Evolutionary conservation across 1,140 invertebrate genomes (phyloP), one percentile per base, ranked within the genome.

Genomic region (Cheumatopsyche charites): DNA sequence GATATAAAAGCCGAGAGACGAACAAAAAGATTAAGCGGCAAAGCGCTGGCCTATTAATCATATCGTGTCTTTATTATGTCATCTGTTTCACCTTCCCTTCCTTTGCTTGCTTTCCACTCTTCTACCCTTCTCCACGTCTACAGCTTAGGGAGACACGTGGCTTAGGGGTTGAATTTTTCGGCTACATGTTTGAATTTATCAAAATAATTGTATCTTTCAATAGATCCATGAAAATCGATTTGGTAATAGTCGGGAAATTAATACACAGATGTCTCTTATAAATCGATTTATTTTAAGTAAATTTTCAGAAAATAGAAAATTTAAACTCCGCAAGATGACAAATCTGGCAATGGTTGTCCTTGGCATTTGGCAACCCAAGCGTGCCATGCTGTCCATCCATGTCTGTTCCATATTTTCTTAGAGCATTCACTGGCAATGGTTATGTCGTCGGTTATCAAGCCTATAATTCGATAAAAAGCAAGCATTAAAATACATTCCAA

Each of bases 321-420:
- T 63, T 55, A 68, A 23, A 55, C 25, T 26, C 36, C 47, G 19
- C 66, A 68, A n/a, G 19, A 23, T 17, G 66, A 68, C 2, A 68
- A 29, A 55, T 68, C 47, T 13, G 66, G 66, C 2, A 68, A 26
- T 11, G 25, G 17, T 66, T 45, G 15, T 15, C 77, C 77, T 47
- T 79, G 72, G 76, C 82, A 84, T 26, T 81, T 79, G 67, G 77
- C 79, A 25, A 72, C 73, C 78, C 78, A 79, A 11, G 74, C 78
- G 66, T 76, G 62, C 78, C 78, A 79, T n/a, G 78, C 78, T 9
- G 25, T n/a, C 61, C 73, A 79, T 29, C 76, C 75, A 17, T 78
- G 76, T 12, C 73, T 45, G 1, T 29, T 42, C 43, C 68, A 78
- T 15, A 79, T 77, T 5, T 63, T 69, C 58, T 77, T 77, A 19